phyloP scores from a whole-genome alignment of 1,140 invertebrate genomes.

The Tetramorium parvispinum region DNA sequence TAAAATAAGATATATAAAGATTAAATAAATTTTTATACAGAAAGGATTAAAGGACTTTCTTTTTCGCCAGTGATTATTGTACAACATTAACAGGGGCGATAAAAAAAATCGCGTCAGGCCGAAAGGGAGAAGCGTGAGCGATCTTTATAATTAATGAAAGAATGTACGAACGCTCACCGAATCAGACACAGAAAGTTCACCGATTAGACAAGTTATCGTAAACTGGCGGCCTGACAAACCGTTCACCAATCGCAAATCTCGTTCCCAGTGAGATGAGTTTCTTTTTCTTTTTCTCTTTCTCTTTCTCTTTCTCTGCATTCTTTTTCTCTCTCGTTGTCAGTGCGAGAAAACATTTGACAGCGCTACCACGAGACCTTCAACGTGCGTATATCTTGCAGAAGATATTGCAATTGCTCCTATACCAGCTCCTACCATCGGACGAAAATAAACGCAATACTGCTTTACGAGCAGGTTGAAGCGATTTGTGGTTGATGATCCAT shows the following conservation, averaged over 20 bases:
- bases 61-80: neutral
- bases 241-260: neutral
- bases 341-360: slow-evolving; percentile 33
- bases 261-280: neutral
- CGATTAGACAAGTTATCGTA: slow-evolving; percentile 50
- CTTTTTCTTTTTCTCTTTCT: neutral
- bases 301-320: neutral
- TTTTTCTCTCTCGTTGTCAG: neutral
- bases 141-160: slow-evolving; percentile 10
- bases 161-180: neutral
- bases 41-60: neutral
- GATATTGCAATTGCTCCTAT: slow-evolving; percentile 25
- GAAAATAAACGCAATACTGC: slow-evolving; percentile 41
- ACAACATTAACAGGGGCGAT: neutral
- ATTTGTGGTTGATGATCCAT: slow-evolving; percentile 34
- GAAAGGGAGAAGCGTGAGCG: neutral
- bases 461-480: slow-evolving; percentile 7
- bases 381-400: neutral
- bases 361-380: slow-evolving; percentile 11
- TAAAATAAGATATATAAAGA: neutral
- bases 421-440: neutral
- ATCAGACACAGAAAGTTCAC: slow-evolving; percentile 1
- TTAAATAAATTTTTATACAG: neutral
- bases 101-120: neutral
- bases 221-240: neutral